Evolutionary conservation across 2,113 vertebrate genomes (phyloP).

Genomic region (Pan paniscus): DNA sequence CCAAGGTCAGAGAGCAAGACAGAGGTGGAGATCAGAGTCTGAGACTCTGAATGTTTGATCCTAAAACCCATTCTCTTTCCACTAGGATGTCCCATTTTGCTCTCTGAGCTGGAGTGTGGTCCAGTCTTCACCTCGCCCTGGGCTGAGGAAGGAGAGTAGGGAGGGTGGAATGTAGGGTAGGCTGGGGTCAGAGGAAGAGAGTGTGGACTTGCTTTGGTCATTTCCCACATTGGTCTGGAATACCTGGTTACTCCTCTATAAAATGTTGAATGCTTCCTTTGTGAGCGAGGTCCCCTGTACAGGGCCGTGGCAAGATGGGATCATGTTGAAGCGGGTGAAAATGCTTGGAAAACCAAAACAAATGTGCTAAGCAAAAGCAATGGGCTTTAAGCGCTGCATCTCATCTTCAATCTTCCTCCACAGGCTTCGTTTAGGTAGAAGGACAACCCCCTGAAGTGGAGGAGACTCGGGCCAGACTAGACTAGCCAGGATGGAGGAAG

Average conservation of each 20-base stretch:
- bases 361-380: not conserved
- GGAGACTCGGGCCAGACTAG: not conserved
- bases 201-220: not conserved
- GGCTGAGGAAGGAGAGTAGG: accelerated
- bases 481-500: too few species aligned
- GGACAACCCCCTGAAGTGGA: accelerated
- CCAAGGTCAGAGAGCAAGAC: not conserved
- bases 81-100: not conserved
- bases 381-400: not conserved
- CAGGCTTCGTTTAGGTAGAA: too few species aligned
- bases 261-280: accelerated
- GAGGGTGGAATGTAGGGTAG: accelerated
- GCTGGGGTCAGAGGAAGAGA: not conserved
- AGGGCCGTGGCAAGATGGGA: not conserved
- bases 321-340: not conserved
- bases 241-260: not conserved
- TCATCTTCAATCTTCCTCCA: accelerated
- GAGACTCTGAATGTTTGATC: not conserved
- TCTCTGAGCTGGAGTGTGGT: not conserved
- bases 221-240: not conserved
- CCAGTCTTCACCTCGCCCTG: not conserved
- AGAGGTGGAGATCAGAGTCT: not conserved
- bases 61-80: not conserved
- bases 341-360: not conserved
- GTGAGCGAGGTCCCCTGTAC: accelerated